phyloP scores from a whole-genome alignment of 2,797 vertebrate genomes.

The Rhyacichthys aspro region DNA sequence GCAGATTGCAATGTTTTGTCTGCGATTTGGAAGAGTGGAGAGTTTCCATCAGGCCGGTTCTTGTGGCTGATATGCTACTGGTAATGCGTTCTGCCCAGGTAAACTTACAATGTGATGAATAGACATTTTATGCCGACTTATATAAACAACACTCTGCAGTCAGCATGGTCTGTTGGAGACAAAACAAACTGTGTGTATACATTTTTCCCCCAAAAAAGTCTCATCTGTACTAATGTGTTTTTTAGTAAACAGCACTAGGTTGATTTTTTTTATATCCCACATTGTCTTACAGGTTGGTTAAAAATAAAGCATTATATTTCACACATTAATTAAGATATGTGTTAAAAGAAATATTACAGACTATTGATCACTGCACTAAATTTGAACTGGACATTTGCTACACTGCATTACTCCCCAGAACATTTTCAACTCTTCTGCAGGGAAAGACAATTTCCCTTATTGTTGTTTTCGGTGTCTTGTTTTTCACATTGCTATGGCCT shows the following conservation, averaged over 20 bases:
- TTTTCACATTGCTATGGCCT: too few species aligned
- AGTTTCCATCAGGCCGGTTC: conserved; percentile 69
- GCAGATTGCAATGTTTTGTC: conserved; percentile 73
- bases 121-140: conserved; percentile 61
- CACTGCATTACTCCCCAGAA: too few species aligned
- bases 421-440: too few species aligned
- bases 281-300: too few species aligned
- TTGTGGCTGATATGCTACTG: conserved; percentile 59
- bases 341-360: neutral
- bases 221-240: conserved; percentile 8
- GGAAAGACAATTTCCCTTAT: too few species aligned
- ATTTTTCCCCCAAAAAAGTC: conserved; percentile 34
- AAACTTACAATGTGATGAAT: conserved; percentile 60
- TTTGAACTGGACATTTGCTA: neutral
- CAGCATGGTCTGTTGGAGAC: conserved; percentile 53
- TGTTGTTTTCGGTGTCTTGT: too few species aligned
- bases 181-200: conserved; percentile 51
- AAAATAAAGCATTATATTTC: too few species aligned
- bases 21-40: conserved; percentile 71
- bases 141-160: conserved; percentile 45
- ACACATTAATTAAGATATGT: too few species aligned
- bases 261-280: conserved; percentile 6
- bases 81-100: conserved; percentile 69
- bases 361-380: neutral
- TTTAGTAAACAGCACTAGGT: neutral